Evolutionary conservation across 1,140 invertebrate genomes (phyloP), one percentile per base, ranked within the genome.

Genomic region (Drosophila hydei): DNA sequence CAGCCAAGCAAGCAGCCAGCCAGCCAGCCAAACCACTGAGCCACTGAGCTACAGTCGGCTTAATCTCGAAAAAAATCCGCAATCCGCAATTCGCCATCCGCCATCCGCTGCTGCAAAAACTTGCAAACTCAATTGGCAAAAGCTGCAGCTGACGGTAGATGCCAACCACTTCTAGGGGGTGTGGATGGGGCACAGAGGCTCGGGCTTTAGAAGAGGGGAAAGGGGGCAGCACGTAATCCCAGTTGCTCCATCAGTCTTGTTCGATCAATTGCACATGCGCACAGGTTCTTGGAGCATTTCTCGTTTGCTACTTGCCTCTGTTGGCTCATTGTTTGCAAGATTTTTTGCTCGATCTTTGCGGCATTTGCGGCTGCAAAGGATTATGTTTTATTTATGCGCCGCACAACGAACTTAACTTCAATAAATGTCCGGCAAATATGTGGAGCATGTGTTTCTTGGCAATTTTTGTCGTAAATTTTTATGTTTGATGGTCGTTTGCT

Each of bases 371-470:
- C 65, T 36, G 75, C 56, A 72, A 88, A 77, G 84, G 79, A 91
- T 90, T 91, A 91, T 91, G 89, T 91, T 91, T 91, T 91, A 91
- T 91, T 91, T 91, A 91, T 91, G 89, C 75, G 70, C 75, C 77
- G 64, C 75, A 73, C 71, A 77, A 77, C 79, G 77, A 91, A 91
- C 87, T 91, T 91, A 91, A 90, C 89, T 91, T 88, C 90, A 91
- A 91, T 91, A 91, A 91, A 91, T 91, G 89, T 91, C 89, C 87
- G 77, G 83, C 89, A 91, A 91, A 90, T 91, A 91, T 91, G 89
- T 91, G 89, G 90, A 91, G 89, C 89, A 91, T 91, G 89, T 91
- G 89, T 91, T 91, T 89, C 81, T 79, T 79, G 73, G 74, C 88
- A 87, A 90, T 89, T 89, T 89, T 85, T 83, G 89, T 90, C 89